These are phyloP conservation scores for Neosalanx taihuensis DNA, from an alignment of 2,797 vertebrate species.

Conservation along the genomic window DNA sequence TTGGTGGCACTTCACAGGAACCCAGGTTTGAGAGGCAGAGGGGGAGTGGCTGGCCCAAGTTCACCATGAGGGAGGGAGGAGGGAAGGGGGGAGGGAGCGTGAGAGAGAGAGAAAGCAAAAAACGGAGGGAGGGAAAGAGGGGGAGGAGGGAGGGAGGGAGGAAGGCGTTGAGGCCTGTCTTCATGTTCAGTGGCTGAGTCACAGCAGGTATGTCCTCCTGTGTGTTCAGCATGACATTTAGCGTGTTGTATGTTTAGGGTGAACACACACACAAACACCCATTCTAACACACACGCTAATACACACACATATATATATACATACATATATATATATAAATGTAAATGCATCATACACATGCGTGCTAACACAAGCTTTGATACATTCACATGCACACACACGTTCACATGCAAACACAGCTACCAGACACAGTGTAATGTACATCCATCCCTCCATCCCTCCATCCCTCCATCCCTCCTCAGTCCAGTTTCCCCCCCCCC, in stretches of 20 bases:
- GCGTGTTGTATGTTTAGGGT: slow-evolving; percentile 33
- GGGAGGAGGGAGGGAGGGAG: neutral
- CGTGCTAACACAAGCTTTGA: neutral
- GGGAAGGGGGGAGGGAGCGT: neutral
- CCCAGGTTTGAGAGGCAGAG: too few relatives aligned
- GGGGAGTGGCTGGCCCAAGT: neutral
- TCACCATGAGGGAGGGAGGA: neutral
- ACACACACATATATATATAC: slow-evolving; percentile 2
- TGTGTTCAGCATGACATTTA: slow-evolving; percentile 20
- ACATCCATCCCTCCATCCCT: too few relatives aligned
- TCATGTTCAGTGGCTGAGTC: neutral
- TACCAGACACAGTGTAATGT: too few relatives aligned
- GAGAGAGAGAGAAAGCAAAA: too few relatives aligned
- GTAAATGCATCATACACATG: neutral
- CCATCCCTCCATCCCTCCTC: too few relatives aligned
- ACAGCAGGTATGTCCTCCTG: slow-evolving; percentile 22
- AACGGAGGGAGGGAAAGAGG: neutral
- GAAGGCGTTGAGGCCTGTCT: neutral
- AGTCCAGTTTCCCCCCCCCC: too few relatives aligned
- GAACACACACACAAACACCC: neutral
- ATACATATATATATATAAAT: neutral
- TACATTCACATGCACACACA: neutral
- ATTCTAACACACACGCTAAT: neutral
- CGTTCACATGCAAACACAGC: slow-evolving; percentile 2
- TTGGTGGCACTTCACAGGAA: too few relatives aligned